These are phyloP conservation scores for Dermatemys mawii DNA, from an alignment of 2,113 vertebrate genomes.

Conservation along the genomic window DNA sequence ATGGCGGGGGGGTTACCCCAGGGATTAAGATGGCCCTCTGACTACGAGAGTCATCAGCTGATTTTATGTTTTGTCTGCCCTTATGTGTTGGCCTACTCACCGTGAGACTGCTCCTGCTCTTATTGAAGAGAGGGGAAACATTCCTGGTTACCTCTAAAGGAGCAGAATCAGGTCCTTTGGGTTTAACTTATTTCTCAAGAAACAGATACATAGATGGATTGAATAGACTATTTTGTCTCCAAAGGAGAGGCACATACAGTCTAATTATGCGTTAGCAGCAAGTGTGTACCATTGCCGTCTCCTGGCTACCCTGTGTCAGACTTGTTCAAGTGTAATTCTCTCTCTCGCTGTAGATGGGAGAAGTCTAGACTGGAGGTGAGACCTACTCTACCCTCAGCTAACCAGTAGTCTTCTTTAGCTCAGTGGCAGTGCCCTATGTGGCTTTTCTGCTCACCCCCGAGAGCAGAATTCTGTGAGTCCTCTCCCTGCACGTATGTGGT, in stretches of 20 bases:
- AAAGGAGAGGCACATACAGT: neutral
- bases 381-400: neutral
- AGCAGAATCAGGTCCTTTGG: neutral
- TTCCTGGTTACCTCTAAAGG: neutral
- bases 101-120: neutral
- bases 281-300: slow-evolving; percentile 3
- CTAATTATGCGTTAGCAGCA: neutral
- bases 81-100: neutral
- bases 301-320: neutral
- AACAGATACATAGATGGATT: accelerated
- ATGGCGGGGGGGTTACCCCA: neutral
- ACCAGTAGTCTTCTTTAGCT: neutral
- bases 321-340: neutral
- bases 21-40: neutral
- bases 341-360: neutral
- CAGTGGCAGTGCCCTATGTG: neutral
- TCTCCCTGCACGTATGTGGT: accelerated
- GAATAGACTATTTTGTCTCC: neutral
- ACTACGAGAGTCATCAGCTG: neutral
- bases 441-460: neutral
- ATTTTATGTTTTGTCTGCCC: neutral
- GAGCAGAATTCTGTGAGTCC: accelerated
- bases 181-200: neutral
- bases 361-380: neutral
- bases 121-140: neutral